Percentiles rank a stretch among this genome's conserved stretches.
These are phyloP conservation scores for Siniperca scherzeri DNA, from an alignment of 2,797 vertebrate species.

Conservation along the genomic window DNA sequence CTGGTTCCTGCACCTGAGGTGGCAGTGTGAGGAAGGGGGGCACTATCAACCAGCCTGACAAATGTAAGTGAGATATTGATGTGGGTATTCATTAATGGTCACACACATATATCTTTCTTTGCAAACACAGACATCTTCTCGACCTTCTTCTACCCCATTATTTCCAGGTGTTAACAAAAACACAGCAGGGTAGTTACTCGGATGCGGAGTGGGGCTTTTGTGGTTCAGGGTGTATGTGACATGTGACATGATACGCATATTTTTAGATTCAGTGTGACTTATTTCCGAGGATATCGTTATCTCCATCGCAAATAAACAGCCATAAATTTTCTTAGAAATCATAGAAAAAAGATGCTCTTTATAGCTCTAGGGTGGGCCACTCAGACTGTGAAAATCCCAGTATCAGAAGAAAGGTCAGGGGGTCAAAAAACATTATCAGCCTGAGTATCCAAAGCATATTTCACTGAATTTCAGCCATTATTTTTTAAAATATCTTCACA, in stretches of 20 bases:
- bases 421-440: background rate
- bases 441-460: no score
- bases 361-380: no score
- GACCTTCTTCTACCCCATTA: background rate
- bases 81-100: constrained; percentile 22
- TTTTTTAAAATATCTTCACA: background rate
- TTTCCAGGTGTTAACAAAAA: constrained; percentile 13
- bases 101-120: constrained; percentile 15
- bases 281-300: background rate
- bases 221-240: background rate
- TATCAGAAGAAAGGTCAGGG: no score
- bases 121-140: background rate
- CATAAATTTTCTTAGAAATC: background rate
- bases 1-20: background rate
- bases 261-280: background rate
- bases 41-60: background rate
- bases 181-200: background rate
- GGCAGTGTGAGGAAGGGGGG: background rate
- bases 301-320: background rate
- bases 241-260: background rate
- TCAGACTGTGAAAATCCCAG: background rate
- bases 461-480: no score
- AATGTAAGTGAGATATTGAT: constrained; percentile 12
- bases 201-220: background rate
- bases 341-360: no score